These are phyloP conservation scores for Cosmorhoe ocellata DNA, from an alignment of 2,888 invertebrate genomes.

Conservation along the genomic window DNA sequence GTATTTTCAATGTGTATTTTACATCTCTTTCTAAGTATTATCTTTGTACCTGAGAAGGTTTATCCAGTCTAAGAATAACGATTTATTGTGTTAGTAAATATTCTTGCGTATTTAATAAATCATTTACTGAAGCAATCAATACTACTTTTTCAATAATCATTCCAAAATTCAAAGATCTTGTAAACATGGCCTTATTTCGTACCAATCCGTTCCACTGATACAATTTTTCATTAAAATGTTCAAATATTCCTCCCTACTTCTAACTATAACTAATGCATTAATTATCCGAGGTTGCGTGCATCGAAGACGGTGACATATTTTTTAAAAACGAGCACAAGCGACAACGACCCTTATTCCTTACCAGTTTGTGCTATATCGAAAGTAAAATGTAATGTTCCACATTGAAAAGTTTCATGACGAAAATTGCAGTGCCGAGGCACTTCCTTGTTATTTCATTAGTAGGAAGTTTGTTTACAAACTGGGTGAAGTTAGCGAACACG, in stretches of 20 bases:
- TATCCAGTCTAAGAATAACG: no score
- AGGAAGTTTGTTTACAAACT: slow-evolving; percentile 20
- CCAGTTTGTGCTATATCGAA: background rate
- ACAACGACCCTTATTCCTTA: slow-evolving; percentile 6
- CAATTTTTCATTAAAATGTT: slow-evolving; percentile 22
- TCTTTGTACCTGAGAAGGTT: no score
- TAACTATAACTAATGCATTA: slow-evolving; percentile 30
- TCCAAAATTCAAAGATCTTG: background rate
- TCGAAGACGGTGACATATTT: slow-evolving; percentile 24
- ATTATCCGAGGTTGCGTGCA: slow-evolving; percentile 37
- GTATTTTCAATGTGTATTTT: no score
- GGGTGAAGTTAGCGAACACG: slow-evolving; percentile 7
- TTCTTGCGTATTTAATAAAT: slow-evolving; percentile 6
- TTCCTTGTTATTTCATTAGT: slow-evolving; percentile 30
- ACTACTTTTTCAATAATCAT: background rate
- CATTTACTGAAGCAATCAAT: slow-evolving; percentile 4
- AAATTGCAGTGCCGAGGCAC: slow-evolving; percentile 21
- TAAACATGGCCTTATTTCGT: no score
- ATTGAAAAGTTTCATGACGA: slow-evolving; percentile 21
- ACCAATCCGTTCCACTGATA: slow-evolving; percentile 25
- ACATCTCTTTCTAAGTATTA: no score
- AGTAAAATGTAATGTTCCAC: background rate
- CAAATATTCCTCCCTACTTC: slow-evolving; percentile 14
- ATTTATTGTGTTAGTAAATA: no score
- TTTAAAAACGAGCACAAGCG: background rate